A percentile compares a stretch with the other conserved stretches of the same genome.
These are phyloP conservation scores for Bubalus kerabau DNA, from an alignment of 2,113 vertebrate genomes.

Conservation along the genomic window DNA sequence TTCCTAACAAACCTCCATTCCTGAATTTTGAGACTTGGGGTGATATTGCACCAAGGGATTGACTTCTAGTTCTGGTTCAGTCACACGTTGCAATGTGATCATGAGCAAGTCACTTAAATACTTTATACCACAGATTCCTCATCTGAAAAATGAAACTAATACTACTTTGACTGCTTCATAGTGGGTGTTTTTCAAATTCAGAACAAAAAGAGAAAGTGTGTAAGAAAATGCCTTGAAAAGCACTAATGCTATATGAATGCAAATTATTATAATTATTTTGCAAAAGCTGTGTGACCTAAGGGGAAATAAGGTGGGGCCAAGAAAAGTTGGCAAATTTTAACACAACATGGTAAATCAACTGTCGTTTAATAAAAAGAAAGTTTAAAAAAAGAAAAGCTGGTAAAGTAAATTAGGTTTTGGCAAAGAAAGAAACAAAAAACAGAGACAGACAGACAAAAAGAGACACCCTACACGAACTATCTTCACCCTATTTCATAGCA, in stretches of 20 bases:
- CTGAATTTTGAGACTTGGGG: background rate
- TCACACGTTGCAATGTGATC: background rate
- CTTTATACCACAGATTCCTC: background rate
- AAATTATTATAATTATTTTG: slow-evolving; percentile 19
- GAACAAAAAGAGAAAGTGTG: background rate
- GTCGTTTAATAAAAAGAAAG: background rate
- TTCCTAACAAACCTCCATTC: background rate
- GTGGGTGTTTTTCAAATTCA: background rate
- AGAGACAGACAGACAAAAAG: background rate
- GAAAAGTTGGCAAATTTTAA: background rate
- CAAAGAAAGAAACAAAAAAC: background rate
- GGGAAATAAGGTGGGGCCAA: background rate
- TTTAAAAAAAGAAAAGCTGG: background rate
- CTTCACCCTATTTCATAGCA: background rate
- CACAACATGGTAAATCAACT: background rate
- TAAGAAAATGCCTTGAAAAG: background rate
- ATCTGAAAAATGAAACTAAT: background rate
- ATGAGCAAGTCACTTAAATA: background rate
- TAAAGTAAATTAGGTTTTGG: background rate
- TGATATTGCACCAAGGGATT: background rate
- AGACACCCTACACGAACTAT: background rate
- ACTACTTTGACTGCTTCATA: background rate
- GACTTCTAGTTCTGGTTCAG: background rate
- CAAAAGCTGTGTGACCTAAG: background rate
- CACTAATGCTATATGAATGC: background rate